A percentile compares a stretch with the other conserved stretches of the same genome.
These are phyloP conservation scores for Desoria tigrina DNA, from an alignment of 2,888 invertebrate genomes.

Conservation along the genomic window DNA sequence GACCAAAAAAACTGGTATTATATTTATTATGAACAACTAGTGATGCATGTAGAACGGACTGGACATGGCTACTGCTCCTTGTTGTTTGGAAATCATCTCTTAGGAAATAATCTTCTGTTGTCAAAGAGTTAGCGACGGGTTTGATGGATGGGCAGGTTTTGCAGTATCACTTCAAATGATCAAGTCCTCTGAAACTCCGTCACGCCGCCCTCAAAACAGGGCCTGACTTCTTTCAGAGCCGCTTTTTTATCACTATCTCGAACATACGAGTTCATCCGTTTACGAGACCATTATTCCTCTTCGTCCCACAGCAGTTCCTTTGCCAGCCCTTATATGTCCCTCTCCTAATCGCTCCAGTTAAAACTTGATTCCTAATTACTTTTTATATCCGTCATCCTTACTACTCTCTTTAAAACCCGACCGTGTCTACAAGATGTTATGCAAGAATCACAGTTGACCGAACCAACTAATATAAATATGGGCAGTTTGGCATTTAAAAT, in stretches of 20 bases:
- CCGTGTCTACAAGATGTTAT: no score
- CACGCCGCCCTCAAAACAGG: constrained; percentile 49
- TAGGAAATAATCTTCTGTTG: constrained; percentile 31
- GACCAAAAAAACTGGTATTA: constrained; percentile 13
- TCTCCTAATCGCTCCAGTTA: constrained; percentile 49
- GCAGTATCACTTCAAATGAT: constrained; percentile 53
- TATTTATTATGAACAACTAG: constrained; percentile 20
- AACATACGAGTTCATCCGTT: not conserved
- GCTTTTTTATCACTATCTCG: constrained; percentile 18
- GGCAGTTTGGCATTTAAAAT: no score
- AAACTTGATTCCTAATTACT: constrained; percentile 40
- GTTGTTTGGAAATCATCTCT: constrained; percentile 8
- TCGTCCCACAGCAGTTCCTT: no score
- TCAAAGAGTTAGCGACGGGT: constrained; percentile 53
- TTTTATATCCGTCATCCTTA: constrained; percentile 30
- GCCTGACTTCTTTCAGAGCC: constrained; percentile 12
- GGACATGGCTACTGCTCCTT: constrained; percentile 23
- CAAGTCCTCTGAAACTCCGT: constrained; percentile 37
- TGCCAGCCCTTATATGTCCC: constrained; percentile 8
- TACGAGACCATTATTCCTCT: not conserved
- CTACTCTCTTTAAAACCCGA: constrained; percentile 6
- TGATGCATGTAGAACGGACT: constrained; percentile 18
- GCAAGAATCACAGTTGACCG: no score
- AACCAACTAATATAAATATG: no score
- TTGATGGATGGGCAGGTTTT: constrained; percentile 54